These are phyloP conservation scores for cat (Felis catus) DNA, from an alignment of 2,113 vertebrate genomes.

Conservation along the genomic window DNA sequence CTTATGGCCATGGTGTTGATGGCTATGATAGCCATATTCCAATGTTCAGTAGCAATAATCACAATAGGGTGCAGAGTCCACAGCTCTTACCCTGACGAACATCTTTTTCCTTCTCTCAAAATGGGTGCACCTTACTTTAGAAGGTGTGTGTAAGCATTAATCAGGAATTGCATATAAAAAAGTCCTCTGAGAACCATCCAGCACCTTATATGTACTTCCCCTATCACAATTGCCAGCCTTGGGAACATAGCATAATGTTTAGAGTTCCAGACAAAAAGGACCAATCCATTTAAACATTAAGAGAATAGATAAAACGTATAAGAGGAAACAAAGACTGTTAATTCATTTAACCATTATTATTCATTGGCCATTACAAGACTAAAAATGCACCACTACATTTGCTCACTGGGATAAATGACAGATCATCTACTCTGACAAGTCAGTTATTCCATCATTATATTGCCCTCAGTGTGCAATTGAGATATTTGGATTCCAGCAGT, in stretches of 20 bases:
- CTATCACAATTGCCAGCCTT: background rate
- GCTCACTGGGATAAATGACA: background rate
- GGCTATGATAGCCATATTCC: background rate
- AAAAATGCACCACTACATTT: background rate
- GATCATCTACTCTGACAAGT: constrained; percentile 36
- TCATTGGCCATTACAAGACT: background rate
- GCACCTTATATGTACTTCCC: background rate
- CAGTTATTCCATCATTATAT: background rate
- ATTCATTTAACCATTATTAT: background rate
- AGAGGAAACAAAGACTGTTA: background rate
- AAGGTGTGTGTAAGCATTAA: background rate
- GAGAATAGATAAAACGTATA: background rate
- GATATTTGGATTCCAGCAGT: constrained; percentile 10
- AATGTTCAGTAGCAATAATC: background rate
- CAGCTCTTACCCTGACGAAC: background rate
- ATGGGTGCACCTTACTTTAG: background rate
- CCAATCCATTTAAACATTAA: background rate
- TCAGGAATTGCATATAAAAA: background rate
- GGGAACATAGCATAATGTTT: background rate
- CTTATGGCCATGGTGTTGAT: background rate
- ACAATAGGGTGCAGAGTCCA: background rate
- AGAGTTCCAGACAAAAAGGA: background rate
- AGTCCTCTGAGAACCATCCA: background rate
- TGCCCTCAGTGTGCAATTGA: background rate
- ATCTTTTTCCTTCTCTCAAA: background rate